These are phyloP conservation scores for Bombus sibiricus DNA, from an alignment of 1,140 invertebrate genomes.

Conservation along the genomic window DNA sequence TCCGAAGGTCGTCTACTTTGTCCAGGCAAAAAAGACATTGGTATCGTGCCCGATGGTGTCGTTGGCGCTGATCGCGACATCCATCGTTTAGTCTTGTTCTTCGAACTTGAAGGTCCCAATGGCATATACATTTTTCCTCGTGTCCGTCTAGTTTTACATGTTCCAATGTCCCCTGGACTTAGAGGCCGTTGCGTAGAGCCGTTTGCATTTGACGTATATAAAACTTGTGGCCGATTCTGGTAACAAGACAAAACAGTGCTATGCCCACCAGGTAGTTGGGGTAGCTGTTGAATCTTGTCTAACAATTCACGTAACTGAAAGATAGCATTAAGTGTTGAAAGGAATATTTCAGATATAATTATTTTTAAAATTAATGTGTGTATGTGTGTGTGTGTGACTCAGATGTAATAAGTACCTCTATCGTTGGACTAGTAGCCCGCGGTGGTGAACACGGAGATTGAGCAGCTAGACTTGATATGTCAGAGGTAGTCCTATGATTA, in stretches of 20 bases:
- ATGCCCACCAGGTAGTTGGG: conserved; percentile 76
- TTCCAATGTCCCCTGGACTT: conserved; percentile 68
- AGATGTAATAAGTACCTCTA: conserved; percentile 79
- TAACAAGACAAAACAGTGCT: conserved; percentile 61
- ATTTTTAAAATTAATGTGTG: neutral
- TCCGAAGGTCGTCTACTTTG: conserved; percentile 77
- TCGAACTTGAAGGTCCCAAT: conserved; percentile 72
- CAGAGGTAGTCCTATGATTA: conserved; percentile 86
- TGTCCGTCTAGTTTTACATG: conserved; percentile 66
- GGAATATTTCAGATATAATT: neutral
- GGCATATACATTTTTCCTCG: conserved; percentile 80
- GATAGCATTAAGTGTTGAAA: neutral
- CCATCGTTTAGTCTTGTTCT: conserved; percentile 84
- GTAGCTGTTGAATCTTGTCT: conserved; percentile 87
- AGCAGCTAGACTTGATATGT: conserved; percentile 86
- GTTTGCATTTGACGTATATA: conserved; percentile 63
- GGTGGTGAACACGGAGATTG: conserved; percentile 88
- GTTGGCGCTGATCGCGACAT: conserved; percentile 89
- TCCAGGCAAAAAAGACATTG: conserved; percentile 75
- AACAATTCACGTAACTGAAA: conserved; percentile 84
- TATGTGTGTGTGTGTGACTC: neutral
- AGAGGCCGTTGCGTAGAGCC: conserved; percentile 59
- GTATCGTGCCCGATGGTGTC: conserved; percentile 86
- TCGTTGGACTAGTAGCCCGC: conserved; percentile 89
- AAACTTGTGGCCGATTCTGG: conserved; percentile 73